Evolutionary conservation across 1,140 invertebrate species (phyloP).

Genomic region (Lepidurus arcticus): DNA sequence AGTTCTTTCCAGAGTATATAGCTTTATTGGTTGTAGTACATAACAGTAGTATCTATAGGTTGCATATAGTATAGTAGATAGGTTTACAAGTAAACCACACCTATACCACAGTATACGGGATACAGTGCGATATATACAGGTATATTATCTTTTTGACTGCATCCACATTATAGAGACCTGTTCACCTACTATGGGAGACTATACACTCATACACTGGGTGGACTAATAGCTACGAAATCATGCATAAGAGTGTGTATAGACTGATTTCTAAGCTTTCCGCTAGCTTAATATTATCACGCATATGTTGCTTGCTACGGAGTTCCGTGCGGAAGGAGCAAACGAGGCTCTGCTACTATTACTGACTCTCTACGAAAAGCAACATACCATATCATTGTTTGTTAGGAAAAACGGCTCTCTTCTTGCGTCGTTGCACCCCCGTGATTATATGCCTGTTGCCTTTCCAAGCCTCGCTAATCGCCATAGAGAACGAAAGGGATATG

Average conservation of each 20-base stretch:
- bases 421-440: background rate
- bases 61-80: no score
- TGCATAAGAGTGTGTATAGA: background rate
- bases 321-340: constrained; percentile 8
- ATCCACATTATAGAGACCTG: no score
- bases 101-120: no score
- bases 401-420: background rate
- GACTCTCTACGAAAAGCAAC: background rate
- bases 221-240: no score
- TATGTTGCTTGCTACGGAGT: background rate
- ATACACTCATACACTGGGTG: no score
- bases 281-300: background rate
- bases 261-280: background rate
- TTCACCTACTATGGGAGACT: no score
- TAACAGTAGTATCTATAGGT: no score
- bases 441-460: constrained; percentile 13
- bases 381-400: background rate
- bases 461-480: background rate
- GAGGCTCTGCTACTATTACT: background rate
- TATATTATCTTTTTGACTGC: no score
- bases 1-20: no score
- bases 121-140: no score
- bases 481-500: background rate
- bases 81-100: no score
- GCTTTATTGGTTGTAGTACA: no score